Percentiles rank a stretch among this genome's conserved stretches.
Evolutionary conservation across 1,140 invertebrate species (phyloP).

Genomic region (Ruditapes philippinarum): DNA sequence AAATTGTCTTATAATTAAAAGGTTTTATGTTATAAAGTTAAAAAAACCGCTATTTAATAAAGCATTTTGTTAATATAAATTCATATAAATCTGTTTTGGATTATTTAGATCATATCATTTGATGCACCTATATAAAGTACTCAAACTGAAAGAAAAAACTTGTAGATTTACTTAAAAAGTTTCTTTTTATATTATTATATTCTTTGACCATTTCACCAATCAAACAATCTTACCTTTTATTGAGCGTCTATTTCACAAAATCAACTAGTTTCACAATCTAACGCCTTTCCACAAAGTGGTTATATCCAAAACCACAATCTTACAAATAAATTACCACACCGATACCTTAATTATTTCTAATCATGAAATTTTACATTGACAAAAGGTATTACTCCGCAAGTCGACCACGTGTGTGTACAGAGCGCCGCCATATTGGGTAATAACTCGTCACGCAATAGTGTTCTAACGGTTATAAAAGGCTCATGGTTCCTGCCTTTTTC

Average conservation of each 20-base stretch:
- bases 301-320: slow-evolving; percentile 32
- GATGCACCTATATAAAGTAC: too few species aligned
- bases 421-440: slow-evolving; percentile 52
- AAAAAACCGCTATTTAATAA: too few species aligned
- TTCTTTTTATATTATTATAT: too few species aligned
- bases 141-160: too few species aligned
- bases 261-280: slow-evolving; percentile 21
- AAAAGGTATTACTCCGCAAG: neutral
- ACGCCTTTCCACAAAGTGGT: slow-evolving; percentile 22
- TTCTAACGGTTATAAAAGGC: slow-evolving; percentile 1
- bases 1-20: too few species aligned
- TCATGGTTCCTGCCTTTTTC: neutral
- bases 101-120: too few species aligned
- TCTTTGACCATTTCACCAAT: neutral
- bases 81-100: too few species aligned
- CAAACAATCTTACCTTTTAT: neutral
- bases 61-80: too few species aligned
- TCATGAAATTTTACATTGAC: neutral
- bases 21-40: too few species aligned
- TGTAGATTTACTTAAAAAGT: too few species aligned
- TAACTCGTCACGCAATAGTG: slow-evolving; percentile 10
- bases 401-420: slow-evolving; percentile 42
- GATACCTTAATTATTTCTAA: slow-evolving; percentile 5
- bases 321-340: neutral
- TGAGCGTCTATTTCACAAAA: neutral